Evolutionary conservation across 1,140 invertebrate species (phyloP).

Genomic region (Drosophila ficusphila): DNA sequence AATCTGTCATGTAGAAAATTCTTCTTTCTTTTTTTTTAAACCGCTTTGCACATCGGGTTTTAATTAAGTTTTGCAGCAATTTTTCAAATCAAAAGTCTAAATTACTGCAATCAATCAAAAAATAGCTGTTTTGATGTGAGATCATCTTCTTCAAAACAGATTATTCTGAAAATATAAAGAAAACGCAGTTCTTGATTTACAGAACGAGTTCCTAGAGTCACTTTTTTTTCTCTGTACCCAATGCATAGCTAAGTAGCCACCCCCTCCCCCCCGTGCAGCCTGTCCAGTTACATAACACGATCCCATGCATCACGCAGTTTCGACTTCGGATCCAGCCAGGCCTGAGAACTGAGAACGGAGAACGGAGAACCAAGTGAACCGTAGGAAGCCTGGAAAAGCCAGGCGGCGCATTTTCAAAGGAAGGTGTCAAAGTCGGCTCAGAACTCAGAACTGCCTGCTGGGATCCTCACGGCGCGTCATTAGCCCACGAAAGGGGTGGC

Average conservation of each 20-base stretch:
- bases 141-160: background rate
- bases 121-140: constrained; percentile 2
- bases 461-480: constrained; percentile 27
- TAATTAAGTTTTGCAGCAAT: background rate
- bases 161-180: background rate
- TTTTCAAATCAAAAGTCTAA: constrained; percentile 1
- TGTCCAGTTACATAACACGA: constrained; percentile 42
- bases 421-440: constrained; percentile 50
- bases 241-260: constrained; percentile 3
- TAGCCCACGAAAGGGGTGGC: constrained; percentile 40
- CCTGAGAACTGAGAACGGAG: no score
- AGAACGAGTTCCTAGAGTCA: background rate
- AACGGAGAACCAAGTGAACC: constrained; percentile 30
- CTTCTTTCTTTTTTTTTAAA: no score
- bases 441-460: constrained; percentile 35
- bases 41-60: background rate
- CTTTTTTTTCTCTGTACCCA: constrained; percentile 1
- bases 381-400: background rate
- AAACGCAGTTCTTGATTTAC: background rate
- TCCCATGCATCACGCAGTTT: constrained; percentile 39
- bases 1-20: no score
- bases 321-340: constrained; percentile 8
- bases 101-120: constrained; percentile 21
- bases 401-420: constrained; percentile 29
- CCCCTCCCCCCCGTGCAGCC: background rate